Conservation (phyloP, 2,113 vertebrate genomes). For the Apteryx mantelli region DNA sequence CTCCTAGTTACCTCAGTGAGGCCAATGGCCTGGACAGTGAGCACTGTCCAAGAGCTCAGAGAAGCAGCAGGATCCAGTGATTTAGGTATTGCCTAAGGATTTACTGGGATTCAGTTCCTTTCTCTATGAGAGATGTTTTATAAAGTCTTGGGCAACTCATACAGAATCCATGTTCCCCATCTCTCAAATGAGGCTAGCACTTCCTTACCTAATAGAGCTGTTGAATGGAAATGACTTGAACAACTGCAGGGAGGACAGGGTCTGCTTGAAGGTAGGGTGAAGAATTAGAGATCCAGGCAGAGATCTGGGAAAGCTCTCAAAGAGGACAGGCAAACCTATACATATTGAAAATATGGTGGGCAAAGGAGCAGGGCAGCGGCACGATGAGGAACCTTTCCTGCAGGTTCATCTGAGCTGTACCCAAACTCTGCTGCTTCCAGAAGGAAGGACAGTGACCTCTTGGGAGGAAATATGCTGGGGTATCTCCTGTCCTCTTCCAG, state of each 20-base stretch:
- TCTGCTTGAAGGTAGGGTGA: not conserved
- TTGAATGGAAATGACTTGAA: not conserved
- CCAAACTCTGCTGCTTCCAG: not conserved
- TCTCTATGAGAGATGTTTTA: not conserved
- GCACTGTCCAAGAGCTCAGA: not conserved
- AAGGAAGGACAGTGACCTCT: rapidly evolving
- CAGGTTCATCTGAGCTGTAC: not conserved
- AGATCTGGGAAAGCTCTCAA: not conserved
- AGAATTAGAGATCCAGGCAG: not conserved
- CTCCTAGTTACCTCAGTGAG: not conserved
- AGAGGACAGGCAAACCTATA: not conserved
- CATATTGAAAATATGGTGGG: not conserved
- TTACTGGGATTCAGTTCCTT: not conserved
- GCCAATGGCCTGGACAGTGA: not conserved
- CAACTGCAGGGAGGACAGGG: not conserved
- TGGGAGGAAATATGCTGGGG: not conserved
- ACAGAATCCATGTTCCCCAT: not conserved
- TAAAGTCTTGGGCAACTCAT: not conserved
- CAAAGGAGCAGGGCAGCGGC: not conserved
- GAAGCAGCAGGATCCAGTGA: not conserved
- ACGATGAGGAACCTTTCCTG: not conserved
- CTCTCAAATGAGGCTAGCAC: not conserved
- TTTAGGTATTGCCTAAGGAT: not conserved
- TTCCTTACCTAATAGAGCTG: not conserved
- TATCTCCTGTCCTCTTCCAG: not conserved